Percentiles rank a stretch among this genome's conserved stretches.
These are phyloP conservation scores for Nipponia nippon DNA, from an alignment of 2,113 vertebrate genomes.

Conservation along the genomic window DNA sequence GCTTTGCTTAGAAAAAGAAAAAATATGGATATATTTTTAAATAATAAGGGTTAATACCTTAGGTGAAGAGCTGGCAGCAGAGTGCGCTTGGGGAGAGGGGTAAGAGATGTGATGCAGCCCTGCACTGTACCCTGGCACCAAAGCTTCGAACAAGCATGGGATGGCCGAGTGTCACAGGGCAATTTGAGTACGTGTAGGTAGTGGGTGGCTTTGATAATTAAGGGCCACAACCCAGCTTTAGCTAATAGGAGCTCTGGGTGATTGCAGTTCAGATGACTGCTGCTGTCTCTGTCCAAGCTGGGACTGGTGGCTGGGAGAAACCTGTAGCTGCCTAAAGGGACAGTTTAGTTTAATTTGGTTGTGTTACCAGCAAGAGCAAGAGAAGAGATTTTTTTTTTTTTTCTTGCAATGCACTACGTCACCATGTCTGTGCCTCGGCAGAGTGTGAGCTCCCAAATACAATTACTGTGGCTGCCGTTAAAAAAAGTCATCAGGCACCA, in stretches of 20 bases:
- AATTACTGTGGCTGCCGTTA: accelerated
- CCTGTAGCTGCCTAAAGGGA: background rate
- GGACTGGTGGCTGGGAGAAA: background rate
- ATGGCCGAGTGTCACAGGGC: background rate
- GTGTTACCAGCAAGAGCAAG: background rate
- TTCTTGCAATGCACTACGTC: background rate
- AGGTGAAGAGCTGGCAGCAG: background rate
- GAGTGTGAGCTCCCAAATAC: background rate
- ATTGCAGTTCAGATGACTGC: background rate
- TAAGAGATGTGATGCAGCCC: background rate
- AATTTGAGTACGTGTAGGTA: background rate
- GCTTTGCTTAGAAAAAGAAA: background rate
- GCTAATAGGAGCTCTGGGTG: background rate
- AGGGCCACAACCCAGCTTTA: background rate
- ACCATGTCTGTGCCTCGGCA: accelerated
- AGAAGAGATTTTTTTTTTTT: background rate
- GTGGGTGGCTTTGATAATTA: background rate
- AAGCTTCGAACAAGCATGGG: background rate
- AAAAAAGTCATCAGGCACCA: background rate
- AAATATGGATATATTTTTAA: background rate
- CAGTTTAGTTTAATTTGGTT: background rate
- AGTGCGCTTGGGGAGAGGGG: background rate
- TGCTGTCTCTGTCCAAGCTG: background rate
- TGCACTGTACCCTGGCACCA: accelerated
- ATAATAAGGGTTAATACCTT: background rate